Percentiles rank a stretch among this genome's conserved stretches.
These are phyloP conservation scores for Ectropis crepuscularia DNA, from an alignment of 2,888 invertebrate species.

Conservation along the genomic window DNA sequence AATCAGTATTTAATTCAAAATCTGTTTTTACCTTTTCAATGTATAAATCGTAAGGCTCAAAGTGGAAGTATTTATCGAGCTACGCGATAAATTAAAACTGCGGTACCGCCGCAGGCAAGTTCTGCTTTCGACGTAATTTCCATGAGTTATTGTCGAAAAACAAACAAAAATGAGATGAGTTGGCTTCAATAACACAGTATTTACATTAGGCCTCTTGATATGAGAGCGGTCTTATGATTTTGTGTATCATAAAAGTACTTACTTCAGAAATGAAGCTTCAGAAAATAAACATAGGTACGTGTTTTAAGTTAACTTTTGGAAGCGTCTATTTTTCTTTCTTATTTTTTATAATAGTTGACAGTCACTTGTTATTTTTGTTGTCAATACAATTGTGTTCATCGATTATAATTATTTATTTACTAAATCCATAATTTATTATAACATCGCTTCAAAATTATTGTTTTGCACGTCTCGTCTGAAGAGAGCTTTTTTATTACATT, in stretches of 20 bases:
- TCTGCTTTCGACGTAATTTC: conserved; percentile 20
- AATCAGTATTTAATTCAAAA: too few relatives aligned
- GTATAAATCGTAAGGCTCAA: conserved; percentile 6
- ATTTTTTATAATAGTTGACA: too few relatives aligned
- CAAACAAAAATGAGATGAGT: conserved; percentile 28
- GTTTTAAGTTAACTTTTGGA: too few relatives aligned
- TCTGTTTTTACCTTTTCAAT: neutral
- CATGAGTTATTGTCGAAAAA: conserved; percentile 31
- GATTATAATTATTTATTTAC: neutral
- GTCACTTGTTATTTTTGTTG: neutral
- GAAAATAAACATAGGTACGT: neutral
- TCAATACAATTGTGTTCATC: neutral
- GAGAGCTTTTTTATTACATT: conserved; percentile 2
- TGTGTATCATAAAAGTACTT: neutral
- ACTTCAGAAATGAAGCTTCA: neutral
- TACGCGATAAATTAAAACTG: conserved; percentile 27
- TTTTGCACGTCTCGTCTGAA: conserved; percentile 15
- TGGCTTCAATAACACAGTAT: conserved; percentile 24
- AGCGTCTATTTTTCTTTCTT: too few relatives aligned
- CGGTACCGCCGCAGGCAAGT: conserved; percentile 24
- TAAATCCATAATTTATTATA: too few relatives aligned
- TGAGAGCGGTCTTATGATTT: conserved; percentile 5
- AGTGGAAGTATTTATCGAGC: conserved; percentile 16
- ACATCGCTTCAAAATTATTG: conserved; percentile 7
- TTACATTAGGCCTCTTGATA: conserved; percentile 27